Conservation (phyloP, 2,113 vertebrate genomes). For the Rissa tridactyla region DNA sequence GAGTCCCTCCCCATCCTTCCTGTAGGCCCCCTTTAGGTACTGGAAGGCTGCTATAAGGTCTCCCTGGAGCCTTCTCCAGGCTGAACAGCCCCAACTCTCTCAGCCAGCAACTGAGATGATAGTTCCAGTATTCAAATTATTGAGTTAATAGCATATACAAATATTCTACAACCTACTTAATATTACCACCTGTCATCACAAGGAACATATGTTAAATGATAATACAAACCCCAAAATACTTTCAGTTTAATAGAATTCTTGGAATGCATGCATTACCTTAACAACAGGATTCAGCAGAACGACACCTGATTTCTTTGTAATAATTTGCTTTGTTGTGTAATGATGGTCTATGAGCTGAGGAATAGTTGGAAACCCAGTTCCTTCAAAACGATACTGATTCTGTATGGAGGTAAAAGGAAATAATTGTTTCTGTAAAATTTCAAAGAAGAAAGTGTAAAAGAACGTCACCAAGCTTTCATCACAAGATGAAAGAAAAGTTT, state of each 20-base stretch:
- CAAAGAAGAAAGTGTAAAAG: neutral
- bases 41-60: no score
- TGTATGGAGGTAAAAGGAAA: slow-evolving; percentile 38
- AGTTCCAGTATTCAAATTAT: neutral
- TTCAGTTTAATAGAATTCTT: neutral
- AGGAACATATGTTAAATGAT: neutral
- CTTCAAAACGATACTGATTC: slow-evolving; percentile 93
- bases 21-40: no score
- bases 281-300: slow-evolving; percentile 86
- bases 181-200: neutral
- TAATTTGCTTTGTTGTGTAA: slow-evolving; percentile 88
- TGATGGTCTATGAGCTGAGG: slow-evolving; percentile 93
- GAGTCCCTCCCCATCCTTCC: no score
- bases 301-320: slow-evolving; percentile 93
- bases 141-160: neutral
- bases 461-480: neutral
- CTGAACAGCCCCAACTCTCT: no score
- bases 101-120: neutral
- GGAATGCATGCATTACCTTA: slow-evolving; percentile 75
- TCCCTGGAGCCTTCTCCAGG: no score
- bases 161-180: neutral
- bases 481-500: neutral
- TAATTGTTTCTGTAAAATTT: neutral
- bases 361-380: slow-evolving; percentile 88
- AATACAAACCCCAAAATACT: neutral